A percentile compares a stretch with the other conserved stretches of the same genome.
phyloP scores from a whole-genome alignment of 2,113 vertebrate species.

The Xiphophorus hellerii region DNA sequence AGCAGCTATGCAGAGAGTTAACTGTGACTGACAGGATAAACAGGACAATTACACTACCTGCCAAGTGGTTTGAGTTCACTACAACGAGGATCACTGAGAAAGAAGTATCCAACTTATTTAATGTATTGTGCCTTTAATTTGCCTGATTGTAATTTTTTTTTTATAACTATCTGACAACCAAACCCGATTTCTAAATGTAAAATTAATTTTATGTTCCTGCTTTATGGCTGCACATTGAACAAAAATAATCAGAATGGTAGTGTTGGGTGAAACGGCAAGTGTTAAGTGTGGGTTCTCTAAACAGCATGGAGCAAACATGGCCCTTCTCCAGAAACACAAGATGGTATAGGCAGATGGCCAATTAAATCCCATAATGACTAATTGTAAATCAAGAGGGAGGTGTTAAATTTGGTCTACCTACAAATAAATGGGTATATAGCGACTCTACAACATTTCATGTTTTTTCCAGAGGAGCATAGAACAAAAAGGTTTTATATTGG shows the following conservation, averaged over 20 bases:
- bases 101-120: slow-evolving; percentile 33
- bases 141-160: slow-evolving; percentile 24
- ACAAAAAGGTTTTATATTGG: background rate
- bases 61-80: slow-evolving; percentile 76
- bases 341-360: slow-evolving; percentile 81
- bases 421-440: slow-evolving; percentile 60
- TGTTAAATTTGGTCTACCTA: slow-evolving; percentile 78
- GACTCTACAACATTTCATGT: slow-evolving; percentile 17
- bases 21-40: slow-evolving; percentile 88
- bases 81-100: slow-evolving; percentile 59
- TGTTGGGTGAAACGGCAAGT: slow-evolving; percentile 25
- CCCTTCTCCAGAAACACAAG: slow-evolving; percentile 77
- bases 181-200: background rate
- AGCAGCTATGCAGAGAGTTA: slow-evolving; percentile 61
- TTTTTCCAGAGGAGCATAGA: background rate
- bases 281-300: slow-evolving; percentile 50
- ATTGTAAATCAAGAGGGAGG: slow-evolving; percentile 83
- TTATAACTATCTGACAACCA: slow-evolving; percentile 24
- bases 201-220: background rate
- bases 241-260: slow-evolving; percentile 36
- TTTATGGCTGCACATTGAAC: background rate
- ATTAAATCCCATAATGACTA: slow-evolving; percentile 79
- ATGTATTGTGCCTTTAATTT: slow-evolving; percentile 24
- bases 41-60: slow-evolving; percentile 85
- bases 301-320: slow-evolving; percentile 73